Evolutionary conservation across 2,888 invertebrate genomes (phyloP).

Genomic region (Hirtodrosophila trivittata): DNA sequence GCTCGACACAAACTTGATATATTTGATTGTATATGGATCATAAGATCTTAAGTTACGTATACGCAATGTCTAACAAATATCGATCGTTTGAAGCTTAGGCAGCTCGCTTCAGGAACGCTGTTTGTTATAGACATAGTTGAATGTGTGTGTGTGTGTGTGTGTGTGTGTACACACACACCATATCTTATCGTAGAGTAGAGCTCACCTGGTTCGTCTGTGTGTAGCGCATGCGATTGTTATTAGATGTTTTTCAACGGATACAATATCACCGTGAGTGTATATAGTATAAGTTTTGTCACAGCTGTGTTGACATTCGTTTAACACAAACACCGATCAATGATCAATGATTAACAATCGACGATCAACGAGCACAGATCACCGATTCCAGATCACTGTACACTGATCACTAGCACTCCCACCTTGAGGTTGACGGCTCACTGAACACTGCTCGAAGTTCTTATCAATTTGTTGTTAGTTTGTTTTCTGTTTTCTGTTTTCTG

Average conservation of each 20-base stretch:
- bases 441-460: constrained; percentile 13
- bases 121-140: not conserved
- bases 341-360: constrained; percentile 7
- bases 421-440: not conserved
- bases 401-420: not conserved
- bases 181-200: constrained; percentile 56
- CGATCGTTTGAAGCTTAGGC: constrained; percentile 37
- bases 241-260: not conserved
- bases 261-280: not conserved
- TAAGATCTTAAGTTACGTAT: constrained; percentile 21
- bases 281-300: constrained; percentile 15
- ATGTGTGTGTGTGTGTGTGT: not conserved
- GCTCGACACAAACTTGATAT: too few species aligned
- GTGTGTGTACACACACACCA: not conserved
- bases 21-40: too few species aligned
- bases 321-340: constrained; percentile 10
- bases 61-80: constrained; percentile 18
- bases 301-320: constrained; percentile 35
- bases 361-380: constrained; percentile 13
- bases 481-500: not conserved
- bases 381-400: constrained; percentile 10
- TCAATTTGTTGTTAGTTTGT: constrained; percentile 10
- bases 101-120: constrained; percentile 3
- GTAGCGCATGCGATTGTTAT: constrained; percentile 42
- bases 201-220: constrained; percentile 41